Conservation (phyloP, 2,797 vertebrate species). For the Cyprinella venusta region DNA sequence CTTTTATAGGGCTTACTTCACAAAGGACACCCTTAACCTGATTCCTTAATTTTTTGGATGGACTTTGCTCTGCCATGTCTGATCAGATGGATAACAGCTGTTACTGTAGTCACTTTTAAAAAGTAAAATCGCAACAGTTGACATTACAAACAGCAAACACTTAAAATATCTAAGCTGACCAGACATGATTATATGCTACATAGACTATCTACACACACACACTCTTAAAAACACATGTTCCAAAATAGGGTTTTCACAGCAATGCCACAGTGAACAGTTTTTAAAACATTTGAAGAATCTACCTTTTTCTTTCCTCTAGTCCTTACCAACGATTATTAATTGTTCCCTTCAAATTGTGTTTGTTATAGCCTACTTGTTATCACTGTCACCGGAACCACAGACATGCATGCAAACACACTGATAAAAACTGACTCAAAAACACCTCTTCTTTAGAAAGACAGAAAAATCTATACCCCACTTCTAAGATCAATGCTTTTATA, state of each 20-base stretch:
- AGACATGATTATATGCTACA: no score
- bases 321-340: not conserved
- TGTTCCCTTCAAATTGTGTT: not conserved
- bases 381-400: no score
- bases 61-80: conserved; percentile 17
- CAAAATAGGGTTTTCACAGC: not conserved
- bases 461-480: not conserved
- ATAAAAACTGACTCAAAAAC: not conserved
- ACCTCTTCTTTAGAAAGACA: not conserved
- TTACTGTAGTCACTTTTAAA: not conserved
- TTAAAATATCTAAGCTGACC: not conserved
- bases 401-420: not conserved
- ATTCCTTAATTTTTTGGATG: not conserved
- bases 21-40: conserved; percentile 13
- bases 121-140: not conserved
- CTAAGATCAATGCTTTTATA: not conserved
- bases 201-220: no score
- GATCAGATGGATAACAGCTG: not conserved
- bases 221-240: no score
- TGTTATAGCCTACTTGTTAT: not conserved
- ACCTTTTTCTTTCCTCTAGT: not conserved
- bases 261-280: not conserved
- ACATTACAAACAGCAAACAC: not conserved
- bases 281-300: not conserved
- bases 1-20: conserved; percentile 31